phyloP scores from a whole-genome alignment of 2,888 invertebrate species.

The Oligia strigilis region DNA sequence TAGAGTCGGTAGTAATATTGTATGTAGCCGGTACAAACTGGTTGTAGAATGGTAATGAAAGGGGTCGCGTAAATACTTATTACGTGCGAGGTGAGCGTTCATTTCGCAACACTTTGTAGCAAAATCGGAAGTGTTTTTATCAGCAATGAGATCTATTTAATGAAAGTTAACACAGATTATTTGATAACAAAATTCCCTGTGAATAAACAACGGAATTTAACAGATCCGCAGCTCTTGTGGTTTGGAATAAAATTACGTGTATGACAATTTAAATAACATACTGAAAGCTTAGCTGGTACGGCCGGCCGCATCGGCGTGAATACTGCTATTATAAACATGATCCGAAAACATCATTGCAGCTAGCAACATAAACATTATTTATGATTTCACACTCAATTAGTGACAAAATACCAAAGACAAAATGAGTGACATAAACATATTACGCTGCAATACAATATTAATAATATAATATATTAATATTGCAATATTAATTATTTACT shows the following conservation, averaged over 20 bases:
- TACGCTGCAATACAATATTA: background rate
- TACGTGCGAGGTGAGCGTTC: slow-evolving; percentile 38
- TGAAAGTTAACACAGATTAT: slow-evolving; percentile 33
- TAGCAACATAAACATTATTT: background rate
- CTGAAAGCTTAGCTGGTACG: background rate
- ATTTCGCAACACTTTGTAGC: slow-evolving; percentile 50
- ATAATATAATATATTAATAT: no score
- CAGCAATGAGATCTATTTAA: slow-evolving; percentile 47
- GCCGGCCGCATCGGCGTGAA: no score
- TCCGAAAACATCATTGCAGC: slow-evolving; percentile 13
- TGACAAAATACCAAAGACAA: background rate
- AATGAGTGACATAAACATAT: background rate
- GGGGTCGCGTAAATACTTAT: slow-evolving; percentile 29
- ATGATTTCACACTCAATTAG: slow-evolving; percentile 7
- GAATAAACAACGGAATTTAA: background rate
- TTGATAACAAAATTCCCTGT: slow-evolving; percentile 2
- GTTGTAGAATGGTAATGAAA: slow-evolving; percentile 49
- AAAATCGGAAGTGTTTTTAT: slow-evolving; percentile 52
- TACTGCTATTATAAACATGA: background rate
- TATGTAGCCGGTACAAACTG: slow-evolving; percentile 28
- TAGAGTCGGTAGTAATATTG: slow-evolving; percentile 36
- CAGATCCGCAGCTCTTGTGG: background rate
- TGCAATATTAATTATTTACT: background rate
- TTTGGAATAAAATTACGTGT: background rate
- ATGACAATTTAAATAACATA: slow-evolving; percentile 8